Evolutionary conservation across 2,888 invertebrate genomes (phyloP).

Genomic region (Anagyrus pseudococci): DNA sequence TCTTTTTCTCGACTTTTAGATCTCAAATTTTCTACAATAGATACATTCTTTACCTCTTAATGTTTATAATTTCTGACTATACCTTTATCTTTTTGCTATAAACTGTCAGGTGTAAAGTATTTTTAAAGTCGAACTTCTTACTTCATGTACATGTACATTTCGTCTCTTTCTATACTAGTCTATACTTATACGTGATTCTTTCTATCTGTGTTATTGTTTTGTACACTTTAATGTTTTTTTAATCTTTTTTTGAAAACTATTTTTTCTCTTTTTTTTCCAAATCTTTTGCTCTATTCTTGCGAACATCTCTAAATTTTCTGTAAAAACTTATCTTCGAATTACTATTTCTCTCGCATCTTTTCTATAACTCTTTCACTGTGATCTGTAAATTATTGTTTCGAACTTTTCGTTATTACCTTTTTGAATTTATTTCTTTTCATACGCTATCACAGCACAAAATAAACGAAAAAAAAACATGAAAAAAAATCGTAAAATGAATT

Average conservation of each 20-base stretch:
- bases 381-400: slow-evolving; percentile 4
- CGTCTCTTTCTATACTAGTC: slow-evolving; percentile 35
- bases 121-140: slow-evolving; percentile 5
- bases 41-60: not conserved
- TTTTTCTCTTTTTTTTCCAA: slow-evolving; percentile 31
- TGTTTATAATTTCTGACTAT: not conserved
- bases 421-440: slow-evolving; percentile 12
- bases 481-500: slow-evolving; percentile 2
- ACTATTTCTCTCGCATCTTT: slow-evolving; percentile 8
- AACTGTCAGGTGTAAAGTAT: not conserved
- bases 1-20: too few relatives aligned
- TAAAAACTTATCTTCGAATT: not conserved
- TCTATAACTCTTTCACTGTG: slow-evolving; percentile 2
- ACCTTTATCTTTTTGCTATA: not conserved
- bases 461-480: not conserved
- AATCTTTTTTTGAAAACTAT: slow-evolving; percentile 29
- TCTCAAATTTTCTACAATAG: not conserved
- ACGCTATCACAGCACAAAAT: slow-evolving; percentile 47
- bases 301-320: slow-evolving; percentile 9
- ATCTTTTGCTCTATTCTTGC: slow-evolving; percentile 19
- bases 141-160: slow-evolving; percentile 8
- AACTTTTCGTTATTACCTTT: slow-evolving; percentile 8
- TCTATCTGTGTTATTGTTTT: slow-evolving; percentile 34
- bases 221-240: slow-evolving; percentile 31
- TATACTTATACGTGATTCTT: slow-evolving; percentile 25